A percentile compares a stretch with the other conserved stretches of the same genome.
phyloP scores from a whole-genome alignment of 2,888 invertebrate species.

The Drosophila emarginata region DNA sequence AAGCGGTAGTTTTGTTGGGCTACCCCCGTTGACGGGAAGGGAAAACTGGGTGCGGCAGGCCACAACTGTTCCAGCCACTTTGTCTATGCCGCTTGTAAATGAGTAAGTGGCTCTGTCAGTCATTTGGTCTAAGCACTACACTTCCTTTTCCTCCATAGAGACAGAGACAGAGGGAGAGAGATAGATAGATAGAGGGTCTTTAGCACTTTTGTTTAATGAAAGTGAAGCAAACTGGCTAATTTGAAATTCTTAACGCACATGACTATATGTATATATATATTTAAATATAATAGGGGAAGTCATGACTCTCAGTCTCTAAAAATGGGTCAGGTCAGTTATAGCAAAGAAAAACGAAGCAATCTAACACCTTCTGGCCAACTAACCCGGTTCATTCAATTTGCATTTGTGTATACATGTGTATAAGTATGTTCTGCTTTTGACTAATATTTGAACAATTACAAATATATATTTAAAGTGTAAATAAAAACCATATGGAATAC shows the following conservation, averaged over 20 bases:
- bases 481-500: conserved; percentile 4
- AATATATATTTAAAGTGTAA: neutral
- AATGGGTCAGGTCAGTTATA: conserved; percentile 49
- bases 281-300: neutral
- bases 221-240: conserved; percentile 32
- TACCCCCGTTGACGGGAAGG: no score
- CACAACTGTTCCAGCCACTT: conserved; percentile 41
- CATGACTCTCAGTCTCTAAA: neutral
- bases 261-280: conserved; percentile 8
- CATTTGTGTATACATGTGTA: no score
- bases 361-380: conserved; percentile 58
- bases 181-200: conserved; percentile 25
- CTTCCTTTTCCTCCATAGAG: neutral
- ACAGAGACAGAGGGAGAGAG: no score
- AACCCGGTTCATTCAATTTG: conserved; percentile 47
- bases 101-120: conserved; percentile 57
- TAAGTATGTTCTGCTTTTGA: conserved; percentile 9
- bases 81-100: conserved; percentile 46
- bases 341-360: conserved; percentile 35
- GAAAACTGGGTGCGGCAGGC: conserved; percentile 42
- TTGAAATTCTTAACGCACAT: conserved; percentile 46
- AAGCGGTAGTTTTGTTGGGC: conserved; percentile 26
- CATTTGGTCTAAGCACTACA: conserved; percentile 33
- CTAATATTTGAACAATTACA: conserved; percentile 8
- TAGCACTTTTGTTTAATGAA: conserved; percentile 67